Base-by-base conservation (phyloP, 2,888 invertebrate species). In the Muscina levida region DNA sequence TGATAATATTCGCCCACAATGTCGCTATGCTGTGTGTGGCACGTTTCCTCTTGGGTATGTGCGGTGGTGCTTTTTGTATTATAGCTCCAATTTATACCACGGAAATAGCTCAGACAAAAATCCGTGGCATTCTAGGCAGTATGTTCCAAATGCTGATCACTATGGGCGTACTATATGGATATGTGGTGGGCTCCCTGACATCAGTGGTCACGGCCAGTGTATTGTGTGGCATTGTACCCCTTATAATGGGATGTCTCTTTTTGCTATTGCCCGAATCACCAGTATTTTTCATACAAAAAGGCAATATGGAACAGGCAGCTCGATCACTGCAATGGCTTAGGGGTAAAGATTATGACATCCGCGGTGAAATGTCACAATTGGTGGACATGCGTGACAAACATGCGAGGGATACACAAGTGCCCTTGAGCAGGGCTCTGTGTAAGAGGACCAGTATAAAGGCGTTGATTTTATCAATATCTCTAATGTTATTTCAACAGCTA, bases 401-500 rank as follows among this genome's bases (percentile, higher is more conserved):
- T 31, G 89, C 92, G 0, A 91, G 90, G 80, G 90, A 90, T 3
- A 92, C 92, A 72, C 91, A 92, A 0, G 90, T 92, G 0, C 92
- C 94, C 0, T 91, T 95, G 71, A 72, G 85, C 1, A 86, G 91
- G 1, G 92, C 93, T 0, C 92, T 95, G n/a, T 91, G 91, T 0
- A 93, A 93, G 57, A 93, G 91, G 11, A 85, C 86, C 0, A 93
- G 94, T 0, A 88, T 93, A 22, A 94, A 93, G 87, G 95, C 94
- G 0, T 89, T 95, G 1, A 76, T 93, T 6, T 95, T 96, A 74
- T 94, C 94, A 82, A 93, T 95, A 86, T 93, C 94, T 0, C 92
- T 97, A 4, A 97, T 97, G 97, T 91, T 96, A 85, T 95, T 97
- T 91, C 97, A 98, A 88, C 97, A 97, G 88, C 91, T 97, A 67